These are phyloP conservation scores for Chitala chitala DNA, from an alignment of 2,113 vertebrate species.

Conservation along the genomic window DNA sequence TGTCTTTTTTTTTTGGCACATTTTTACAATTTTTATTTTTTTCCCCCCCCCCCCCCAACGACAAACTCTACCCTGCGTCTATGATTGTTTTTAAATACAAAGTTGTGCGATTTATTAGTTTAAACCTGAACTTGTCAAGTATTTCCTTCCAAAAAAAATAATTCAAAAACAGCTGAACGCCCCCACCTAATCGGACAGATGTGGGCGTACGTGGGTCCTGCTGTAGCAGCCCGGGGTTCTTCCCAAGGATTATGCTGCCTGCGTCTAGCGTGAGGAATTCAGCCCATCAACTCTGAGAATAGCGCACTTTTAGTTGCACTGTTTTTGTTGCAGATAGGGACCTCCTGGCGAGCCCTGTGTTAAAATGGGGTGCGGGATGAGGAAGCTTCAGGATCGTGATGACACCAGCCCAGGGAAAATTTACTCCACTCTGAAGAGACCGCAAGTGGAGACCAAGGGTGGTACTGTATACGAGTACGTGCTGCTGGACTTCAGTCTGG, in stretches of 20 bases:
- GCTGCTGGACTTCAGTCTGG: conserved; percentile 90
- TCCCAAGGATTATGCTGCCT: conserved; percentile 24
- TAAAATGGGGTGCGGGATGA: conserved; percentile 92
- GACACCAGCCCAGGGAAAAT: conserved; percentile 97
- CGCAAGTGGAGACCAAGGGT: conserved; percentile 88
- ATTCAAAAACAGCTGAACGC: too few species aligned
- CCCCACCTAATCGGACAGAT: not conserved
- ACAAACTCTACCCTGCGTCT: too few species aligned
- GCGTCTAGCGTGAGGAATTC: conserved; percentile 38
- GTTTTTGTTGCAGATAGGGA: too few species aligned
- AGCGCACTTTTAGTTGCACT: too few species aligned
- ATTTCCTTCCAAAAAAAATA: too few species aligned
- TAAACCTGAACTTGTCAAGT: too few species aligned
- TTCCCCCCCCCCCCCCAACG: too few species aligned
- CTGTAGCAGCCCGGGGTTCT: not conserved
- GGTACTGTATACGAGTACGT: conserved; percentile 87
- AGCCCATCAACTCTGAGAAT: conserved; percentile 30
- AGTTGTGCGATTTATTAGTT: too few species aligned
- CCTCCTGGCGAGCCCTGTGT: conserved; percentile 32
- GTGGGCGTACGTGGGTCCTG: not conserved
- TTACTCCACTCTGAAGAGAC: conserved; percentile 92
- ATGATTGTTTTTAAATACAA: too few species aligned
- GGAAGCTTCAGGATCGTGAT: conserved; percentile 92
- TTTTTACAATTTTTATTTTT: too few species aligned
- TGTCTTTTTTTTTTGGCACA: too few species aligned